Evolutionary conservation across 2,797 vertebrate species (phyloP).

Genomic region (Chelmon rostratus): DNA sequence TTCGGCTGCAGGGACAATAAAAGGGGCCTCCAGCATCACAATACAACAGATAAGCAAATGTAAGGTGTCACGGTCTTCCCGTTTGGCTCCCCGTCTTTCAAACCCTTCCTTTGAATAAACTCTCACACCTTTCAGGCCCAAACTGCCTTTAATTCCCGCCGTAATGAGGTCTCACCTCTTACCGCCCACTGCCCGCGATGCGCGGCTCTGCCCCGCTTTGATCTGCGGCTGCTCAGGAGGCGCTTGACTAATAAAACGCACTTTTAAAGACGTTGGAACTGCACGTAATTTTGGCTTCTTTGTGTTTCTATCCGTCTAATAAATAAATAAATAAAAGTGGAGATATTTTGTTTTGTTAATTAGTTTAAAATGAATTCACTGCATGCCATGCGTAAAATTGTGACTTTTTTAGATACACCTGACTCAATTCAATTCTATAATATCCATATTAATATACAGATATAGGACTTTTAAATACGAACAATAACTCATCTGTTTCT

Average conservation of each 20-base stretch:
- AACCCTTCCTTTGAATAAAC: conserved; percentile 67
- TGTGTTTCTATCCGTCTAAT: not conserved
- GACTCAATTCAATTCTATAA: not conserved
- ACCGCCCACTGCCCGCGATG: conserved; percentile 54
- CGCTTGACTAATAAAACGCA: conserved; percentile 54
- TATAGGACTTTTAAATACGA: not conserved
- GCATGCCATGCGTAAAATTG: not conserved
- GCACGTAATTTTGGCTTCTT: conserved; percentile 20
- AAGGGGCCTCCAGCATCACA: not conserved
- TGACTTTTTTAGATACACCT: not conserved
- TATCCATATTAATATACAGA: not conserved
- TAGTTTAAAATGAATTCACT: not conserved
- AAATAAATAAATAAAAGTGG: not conserved
- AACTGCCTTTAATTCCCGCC: conserved; percentile 66
- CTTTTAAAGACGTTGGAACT: conserved; percentile 6
- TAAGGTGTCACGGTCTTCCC: conserved; percentile 64
- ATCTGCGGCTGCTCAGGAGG: conserved; percentile 67
- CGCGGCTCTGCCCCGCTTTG: conserved; percentile 71
- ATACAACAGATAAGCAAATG: conserved; percentile 36
- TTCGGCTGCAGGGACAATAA: not conserved
- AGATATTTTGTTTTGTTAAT: not conserved
- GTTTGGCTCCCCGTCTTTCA: conserved; percentile 69
- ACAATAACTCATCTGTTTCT: not conserved
- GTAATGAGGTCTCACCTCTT: conserved; percentile 72
- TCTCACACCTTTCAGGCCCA: conserved; percentile 66